phyloP scores from a whole-genome alignment of 2,888 invertebrate species.

The Sympetrum striolatum region DNA sequence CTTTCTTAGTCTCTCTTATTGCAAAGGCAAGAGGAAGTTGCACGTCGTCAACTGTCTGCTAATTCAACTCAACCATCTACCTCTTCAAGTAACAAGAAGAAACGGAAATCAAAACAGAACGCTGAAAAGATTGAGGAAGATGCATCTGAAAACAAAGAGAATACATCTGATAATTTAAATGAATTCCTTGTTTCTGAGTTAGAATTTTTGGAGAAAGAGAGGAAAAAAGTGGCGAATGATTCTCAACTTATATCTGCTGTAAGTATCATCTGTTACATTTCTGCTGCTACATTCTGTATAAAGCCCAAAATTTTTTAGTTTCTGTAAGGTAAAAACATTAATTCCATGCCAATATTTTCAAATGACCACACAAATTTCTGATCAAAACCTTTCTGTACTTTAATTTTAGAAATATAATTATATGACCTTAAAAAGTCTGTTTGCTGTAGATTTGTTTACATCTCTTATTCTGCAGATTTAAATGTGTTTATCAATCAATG shows the following conservation, averaged over 20 bases:
- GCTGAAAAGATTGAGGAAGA: conserved; percentile 51
- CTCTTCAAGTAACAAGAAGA: background rate
- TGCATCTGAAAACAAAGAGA: conserved; percentile 58
- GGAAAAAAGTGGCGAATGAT: conserved; percentile 44
- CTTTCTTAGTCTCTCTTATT: background rate
- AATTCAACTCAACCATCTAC: background rate
- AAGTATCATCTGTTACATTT: background rate
- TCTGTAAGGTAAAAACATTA: no score
- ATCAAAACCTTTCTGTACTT: no score
- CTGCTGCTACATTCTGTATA: background rate
- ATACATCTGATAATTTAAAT: conserved; percentile 62
- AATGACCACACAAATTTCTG: no score
- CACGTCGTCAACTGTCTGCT: background rate
- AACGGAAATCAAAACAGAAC: background rate
- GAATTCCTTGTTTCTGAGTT: conserved; percentile 62
- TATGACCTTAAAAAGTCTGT: no score
- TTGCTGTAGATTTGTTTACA: no score
- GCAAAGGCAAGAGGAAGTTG: conserved; percentile 23
- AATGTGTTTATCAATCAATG: no score
- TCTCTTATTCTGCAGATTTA: no score
- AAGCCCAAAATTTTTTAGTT: no score
- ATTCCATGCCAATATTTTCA: no score
- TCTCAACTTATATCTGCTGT: conserved; percentile 44
- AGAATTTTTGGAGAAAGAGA: conserved; percentile 46
- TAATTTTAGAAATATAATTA: no score